These are phyloP conservation scores for Nerophis ophidion DNA, from an alignment of 2,113 vertebrate species.

Conservation along the genomic window DNA sequence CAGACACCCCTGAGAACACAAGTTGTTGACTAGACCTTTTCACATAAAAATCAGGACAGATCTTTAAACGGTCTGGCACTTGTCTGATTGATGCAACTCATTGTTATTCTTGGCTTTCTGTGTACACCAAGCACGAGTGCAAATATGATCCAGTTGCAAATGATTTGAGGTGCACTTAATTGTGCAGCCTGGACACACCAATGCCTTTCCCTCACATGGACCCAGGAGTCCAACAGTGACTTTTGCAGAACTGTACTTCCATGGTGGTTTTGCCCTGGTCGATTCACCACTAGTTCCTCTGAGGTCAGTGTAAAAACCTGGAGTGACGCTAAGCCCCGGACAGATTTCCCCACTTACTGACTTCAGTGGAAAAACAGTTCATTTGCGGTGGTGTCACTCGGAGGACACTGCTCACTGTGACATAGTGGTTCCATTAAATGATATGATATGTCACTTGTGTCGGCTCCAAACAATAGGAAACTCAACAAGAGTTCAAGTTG, in stretches of 20 bases:
- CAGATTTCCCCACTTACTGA: constrained; percentile 21
- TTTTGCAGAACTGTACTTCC: constrained; percentile 17
- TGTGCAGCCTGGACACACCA: constrained; percentile 13
- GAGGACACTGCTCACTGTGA: constrained; percentile 31
- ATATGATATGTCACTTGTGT: constrained; percentile 31
- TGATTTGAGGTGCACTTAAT: constrained; percentile 22
- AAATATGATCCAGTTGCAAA: constrained; percentile 20
- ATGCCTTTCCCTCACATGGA: background rate
- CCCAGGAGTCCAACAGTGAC: constrained; percentile 8
- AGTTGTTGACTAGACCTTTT: constrained; percentile 43
- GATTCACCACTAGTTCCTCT: constrained; percentile 11
- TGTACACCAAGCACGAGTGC: background rate
- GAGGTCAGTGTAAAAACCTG: constrained; percentile 27
- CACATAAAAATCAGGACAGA: constrained; percentile 28
- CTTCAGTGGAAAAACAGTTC: constrained; percentile 48
- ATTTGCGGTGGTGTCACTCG: constrained; percentile 32
- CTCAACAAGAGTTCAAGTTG: constrained; percentile 13
- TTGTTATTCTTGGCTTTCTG: constrained; percentile 38
- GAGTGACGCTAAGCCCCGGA: constrained; percentile 15
- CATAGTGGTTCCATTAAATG: constrained; percentile 22
- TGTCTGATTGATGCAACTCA: constrained; percentile 26
- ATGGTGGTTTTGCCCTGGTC: background rate
- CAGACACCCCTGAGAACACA: constrained; percentile 32
- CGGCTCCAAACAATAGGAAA: constrained; percentile 32
- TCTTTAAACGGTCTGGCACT: constrained; percentile 26